Percentiles rank a stretch among this genome's conserved stretches.
phyloP scores from a whole-genome alignment of 2,888 invertebrate species.

The Lasioglossum oenotherae region DNA sequence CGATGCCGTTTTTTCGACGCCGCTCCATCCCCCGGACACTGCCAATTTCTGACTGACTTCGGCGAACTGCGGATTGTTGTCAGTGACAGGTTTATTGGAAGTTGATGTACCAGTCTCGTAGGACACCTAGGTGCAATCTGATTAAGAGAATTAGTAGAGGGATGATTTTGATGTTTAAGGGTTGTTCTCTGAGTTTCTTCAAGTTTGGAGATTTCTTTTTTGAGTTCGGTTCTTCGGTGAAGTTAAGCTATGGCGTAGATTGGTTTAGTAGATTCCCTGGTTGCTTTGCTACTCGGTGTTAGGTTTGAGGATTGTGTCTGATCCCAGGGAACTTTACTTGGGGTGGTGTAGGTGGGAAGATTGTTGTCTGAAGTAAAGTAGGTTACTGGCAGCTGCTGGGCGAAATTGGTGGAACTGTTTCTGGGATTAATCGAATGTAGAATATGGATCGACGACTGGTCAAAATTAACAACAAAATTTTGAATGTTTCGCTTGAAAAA shows the following conservation, averaged over 20 bases:
- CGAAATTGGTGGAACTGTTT: background rate
- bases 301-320: background rate
- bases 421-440: background rate
- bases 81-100: background rate
- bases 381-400: background rate
- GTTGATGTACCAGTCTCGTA: conserved; percentile 44
- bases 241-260: background rate
- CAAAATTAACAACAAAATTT: too few relatives aligned
- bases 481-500: background rate
- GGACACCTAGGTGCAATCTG: background rate
- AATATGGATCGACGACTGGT: too few relatives aligned
- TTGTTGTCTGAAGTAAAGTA: conserved; percentile 6
- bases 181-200: background rate
- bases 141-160: background rate
- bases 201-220: background rate
- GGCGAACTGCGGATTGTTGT: background rate
- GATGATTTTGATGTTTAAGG: too few relatives aligned
- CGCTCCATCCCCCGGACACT: conserved; percentile 20
- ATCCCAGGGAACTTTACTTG: background rate
- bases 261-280: background rate
- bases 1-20: conserved; percentile 45
- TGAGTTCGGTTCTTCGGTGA: background rate
- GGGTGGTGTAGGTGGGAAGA: background rate
- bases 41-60: conserved; percentile 45
- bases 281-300: background rate